Conservation (phyloP, 2,888 invertebrate species). For the Polydesmus complanatus region DNA sequence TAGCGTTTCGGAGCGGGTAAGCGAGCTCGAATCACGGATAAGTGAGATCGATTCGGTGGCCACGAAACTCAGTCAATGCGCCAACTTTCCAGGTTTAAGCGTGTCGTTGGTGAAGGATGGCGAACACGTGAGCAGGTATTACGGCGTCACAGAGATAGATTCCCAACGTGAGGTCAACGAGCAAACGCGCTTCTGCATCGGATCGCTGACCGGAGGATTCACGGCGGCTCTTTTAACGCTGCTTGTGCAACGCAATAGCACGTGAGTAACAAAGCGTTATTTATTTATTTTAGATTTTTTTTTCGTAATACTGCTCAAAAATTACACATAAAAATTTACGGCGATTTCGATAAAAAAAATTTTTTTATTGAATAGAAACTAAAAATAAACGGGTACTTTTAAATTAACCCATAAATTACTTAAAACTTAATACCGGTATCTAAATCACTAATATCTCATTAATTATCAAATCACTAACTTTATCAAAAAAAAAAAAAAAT, state of each 20-base stretch:
- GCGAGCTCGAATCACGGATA: neutral
- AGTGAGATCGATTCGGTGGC: neutral
- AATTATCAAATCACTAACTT: too few species aligned
- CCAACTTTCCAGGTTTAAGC: slow-evolving; percentile 14
- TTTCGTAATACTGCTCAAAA: neutral
- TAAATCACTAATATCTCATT: too few species aligned
- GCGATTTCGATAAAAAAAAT: neutral
- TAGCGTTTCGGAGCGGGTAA: neutral
- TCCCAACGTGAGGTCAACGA: slow-evolving; percentile 7
- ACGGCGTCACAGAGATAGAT: slow-evolving; percentile 15
- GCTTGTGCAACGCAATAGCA: slow-evolving; percentile 11
- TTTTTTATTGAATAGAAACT: too few species aligned
- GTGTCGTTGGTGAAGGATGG: slow-evolving; percentile 7
- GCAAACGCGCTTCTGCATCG: slow-evolving; percentile 15
- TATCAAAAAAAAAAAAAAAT: too few species aligned
- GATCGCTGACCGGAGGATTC: slow-evolving; percentile 15
- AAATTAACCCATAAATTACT: too few species aligned
- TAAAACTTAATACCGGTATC: too few species aligned
- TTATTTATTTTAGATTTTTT: neutral
- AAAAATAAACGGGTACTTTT: too few species aligned
- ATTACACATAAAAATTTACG: neutral
- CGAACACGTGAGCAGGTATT: neutral
- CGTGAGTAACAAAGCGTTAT: slow-evolving; percentile 11
- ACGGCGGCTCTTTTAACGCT: slow-evolving; percentile 16
- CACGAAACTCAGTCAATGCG: slow-evolving; percentile 4